Evolutionary conservation across 2,888 invertebrate species (phyloP).

Genomic region (Rhimphoctona megacephalus): DNA sequence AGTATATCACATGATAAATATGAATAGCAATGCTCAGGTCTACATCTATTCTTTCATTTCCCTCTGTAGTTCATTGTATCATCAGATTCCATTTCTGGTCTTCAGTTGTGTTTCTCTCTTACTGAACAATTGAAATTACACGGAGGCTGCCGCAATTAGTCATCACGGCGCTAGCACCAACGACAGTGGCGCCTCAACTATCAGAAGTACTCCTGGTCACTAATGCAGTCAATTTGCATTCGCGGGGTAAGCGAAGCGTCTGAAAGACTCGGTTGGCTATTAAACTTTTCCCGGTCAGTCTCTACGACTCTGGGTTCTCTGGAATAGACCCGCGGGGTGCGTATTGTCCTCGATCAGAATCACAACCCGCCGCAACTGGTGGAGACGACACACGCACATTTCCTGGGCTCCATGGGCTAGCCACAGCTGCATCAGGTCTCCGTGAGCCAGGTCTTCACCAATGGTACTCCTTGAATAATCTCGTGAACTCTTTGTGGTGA

Average conservation of each 20-base stretch:
- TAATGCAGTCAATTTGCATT: conserved; percentile 49
- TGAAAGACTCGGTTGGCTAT: conserved; percentile 29
- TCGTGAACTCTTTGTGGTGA: conserved; percentile 66
- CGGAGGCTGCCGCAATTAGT: conserved; percentile 50
- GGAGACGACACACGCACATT: conserved; percentile 61
- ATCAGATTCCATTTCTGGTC: neutral
- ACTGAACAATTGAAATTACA: conserved; percentile 57
- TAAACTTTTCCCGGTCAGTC: conserved; percentile 47
- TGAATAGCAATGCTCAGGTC: neutral
- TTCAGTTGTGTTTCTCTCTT: neutral
- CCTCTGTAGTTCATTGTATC: conserved; percentile 47
- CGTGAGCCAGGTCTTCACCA: conserved; percentile 44
- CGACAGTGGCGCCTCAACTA: conserved; percentile 28
- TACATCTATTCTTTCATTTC: conserved; percentile 31
- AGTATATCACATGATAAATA: conserved; percentile 16
- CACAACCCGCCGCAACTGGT: neutral
- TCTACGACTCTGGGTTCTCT: conserved; percentile 43
- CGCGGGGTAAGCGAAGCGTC: conserved; percentile 31
- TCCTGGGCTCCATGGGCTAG: conserved; percentile 23
- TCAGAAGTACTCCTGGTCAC: conserved; percentile 25
- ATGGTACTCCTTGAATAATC: conserved; percentile 71
- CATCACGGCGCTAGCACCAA: conserved; percentile 56
- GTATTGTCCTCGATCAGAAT: conserved; percentile 39
- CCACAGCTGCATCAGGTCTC: conserved; percentile 14
- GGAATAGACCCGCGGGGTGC: conserved; percentile 13